Percentiles rank a stretch among this genome's conserved stretches.
Evolutionary conservation across 2,888 invertebrate genomes (phyloP).

Genomic region (Strigamia transsilvanica): DNA sequence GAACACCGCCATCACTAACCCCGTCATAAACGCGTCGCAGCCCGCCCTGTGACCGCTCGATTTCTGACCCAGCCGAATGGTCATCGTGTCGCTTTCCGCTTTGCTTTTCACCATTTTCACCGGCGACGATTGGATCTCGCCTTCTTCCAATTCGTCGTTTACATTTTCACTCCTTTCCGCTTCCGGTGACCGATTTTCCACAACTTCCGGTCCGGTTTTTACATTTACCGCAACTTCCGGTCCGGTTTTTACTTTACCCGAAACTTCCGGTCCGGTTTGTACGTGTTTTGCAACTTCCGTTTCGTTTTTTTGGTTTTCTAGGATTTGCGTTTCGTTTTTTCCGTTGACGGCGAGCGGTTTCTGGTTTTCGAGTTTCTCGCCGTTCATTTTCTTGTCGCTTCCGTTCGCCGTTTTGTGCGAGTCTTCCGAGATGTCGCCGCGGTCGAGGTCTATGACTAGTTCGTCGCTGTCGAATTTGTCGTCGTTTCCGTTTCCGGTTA

Average conservation of each 20-base stretch:
- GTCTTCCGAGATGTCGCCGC: too few species aligned
- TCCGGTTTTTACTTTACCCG: not conserved
- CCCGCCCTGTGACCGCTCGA: constrained; percentile 64
- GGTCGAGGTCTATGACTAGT: constrained; percentile 4
- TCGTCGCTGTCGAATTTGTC: not conserved
- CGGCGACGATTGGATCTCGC: constrained; percentile 4
- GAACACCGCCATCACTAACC: constrained; percentile 63
- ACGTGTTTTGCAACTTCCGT: not conserved
- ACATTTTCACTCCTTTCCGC: not conserved
- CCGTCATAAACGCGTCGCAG: constrained; percentile 67
- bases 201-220: not conserved
- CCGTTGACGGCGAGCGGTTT: constrained; percentile 53
- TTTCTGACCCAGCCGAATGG: not conserved
- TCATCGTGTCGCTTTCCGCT: not conserved
- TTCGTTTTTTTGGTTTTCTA: not conserved
- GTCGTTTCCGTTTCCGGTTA: not conserved
- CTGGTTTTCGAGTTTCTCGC: constrained; percentile 59
- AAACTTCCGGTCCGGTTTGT: not conserved
- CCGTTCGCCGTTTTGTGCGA: not conserved
- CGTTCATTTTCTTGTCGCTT: constrained; percentile 50
- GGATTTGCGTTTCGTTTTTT: not conserved
- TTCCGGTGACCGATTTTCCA: not conserved
- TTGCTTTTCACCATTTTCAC: not conserved
- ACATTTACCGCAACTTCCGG: not conserved
- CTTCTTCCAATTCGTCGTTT: constrained; percentile 43